phyloP scores from a whole-genome alignment of 1,140 invertebrate species.

The Procambarus clarkii region DNA sequence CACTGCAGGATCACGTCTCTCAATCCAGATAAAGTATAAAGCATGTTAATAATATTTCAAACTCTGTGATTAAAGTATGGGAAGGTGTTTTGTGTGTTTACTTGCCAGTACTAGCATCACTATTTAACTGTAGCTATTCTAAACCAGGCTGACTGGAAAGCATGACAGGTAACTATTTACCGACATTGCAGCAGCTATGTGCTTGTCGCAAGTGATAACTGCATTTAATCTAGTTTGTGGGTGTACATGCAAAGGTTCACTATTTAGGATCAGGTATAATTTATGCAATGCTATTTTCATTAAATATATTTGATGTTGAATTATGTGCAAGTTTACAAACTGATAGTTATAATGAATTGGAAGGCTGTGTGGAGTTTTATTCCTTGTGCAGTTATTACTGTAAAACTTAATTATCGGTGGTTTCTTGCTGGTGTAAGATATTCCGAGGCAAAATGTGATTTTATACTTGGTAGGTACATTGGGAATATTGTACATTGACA shows the following conservation, averaged over 20 bases:
- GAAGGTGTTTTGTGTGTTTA: background rate
- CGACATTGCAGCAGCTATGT: background rate
- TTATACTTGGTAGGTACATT: background rate
- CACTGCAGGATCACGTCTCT: background rate
- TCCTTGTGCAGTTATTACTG: background rate
- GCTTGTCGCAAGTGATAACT: background rate
- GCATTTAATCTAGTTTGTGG: background rate
- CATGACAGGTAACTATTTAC: background rate
- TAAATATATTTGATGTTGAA: background rate
- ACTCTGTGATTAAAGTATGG: background rate
- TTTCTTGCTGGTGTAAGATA: background rate
- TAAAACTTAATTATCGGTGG: background rate
- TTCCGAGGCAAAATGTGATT: background rate
- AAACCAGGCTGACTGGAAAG: background rate
- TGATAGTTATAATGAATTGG: background rate
- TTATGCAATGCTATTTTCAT: background rate
- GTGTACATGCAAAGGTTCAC: background rate
- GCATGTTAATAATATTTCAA: background rate
- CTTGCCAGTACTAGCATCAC: background rate
- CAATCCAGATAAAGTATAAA: background rate
- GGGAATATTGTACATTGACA: background rate
- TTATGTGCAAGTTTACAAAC: background rate
- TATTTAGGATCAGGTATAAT: background rate
- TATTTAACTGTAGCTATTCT: background rate
- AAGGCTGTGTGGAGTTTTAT: background rate